Evolutionary conservation across 92 coral and sea anemone genomes (phyloP), one percentile per base, ranked within the genome.

Genomic region (Galaxea fascicularis): DNA sequence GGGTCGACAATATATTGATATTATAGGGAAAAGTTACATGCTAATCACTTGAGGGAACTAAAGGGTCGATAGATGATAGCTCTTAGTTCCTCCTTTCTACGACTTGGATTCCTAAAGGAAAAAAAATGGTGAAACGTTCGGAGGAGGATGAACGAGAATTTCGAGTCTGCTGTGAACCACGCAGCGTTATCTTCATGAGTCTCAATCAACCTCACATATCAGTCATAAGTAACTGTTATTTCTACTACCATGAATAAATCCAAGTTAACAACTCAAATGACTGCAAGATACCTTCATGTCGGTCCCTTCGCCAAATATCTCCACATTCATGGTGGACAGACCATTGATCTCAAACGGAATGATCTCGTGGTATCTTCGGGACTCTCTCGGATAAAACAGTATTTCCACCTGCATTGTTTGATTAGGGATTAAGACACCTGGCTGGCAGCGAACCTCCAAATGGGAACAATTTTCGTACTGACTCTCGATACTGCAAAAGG

Each of bases 311-410:
- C 99, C 99, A 26, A 80, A 75, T 45, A 92, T 80, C 80, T 95
- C 99, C 22, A 96, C 99, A 69, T 92, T 92, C 97, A 96, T 88
- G 59, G 90, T 89, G 20, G 99, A 96, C 77, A 96, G 92, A 58
- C 99, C 99, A 74, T 96, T 96, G 90, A 96, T 95, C 91, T 96
- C 99, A 84, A 96, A 96, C 29, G 98, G 98, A 26, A 96, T 91
- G 27, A 82, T 80, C 92, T 95, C 91, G 30, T 95, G 98, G 52
- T 96, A 96, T 30, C 65, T 91, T 68, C 83, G 92, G 77, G 94
- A 86, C 76, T 96, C 99, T 56, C 99, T 90, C 44, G 98, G 99
- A 88, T 96, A 96, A 88, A 96, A 94, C 29, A 89, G 45, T 78
- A 96, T 82, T 63, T 94, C 93, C 21, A 93, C 95, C 60, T 94